Conservation (phyloP, 1,140 invertebrate species). For the Orius insidiosus region DNA sequence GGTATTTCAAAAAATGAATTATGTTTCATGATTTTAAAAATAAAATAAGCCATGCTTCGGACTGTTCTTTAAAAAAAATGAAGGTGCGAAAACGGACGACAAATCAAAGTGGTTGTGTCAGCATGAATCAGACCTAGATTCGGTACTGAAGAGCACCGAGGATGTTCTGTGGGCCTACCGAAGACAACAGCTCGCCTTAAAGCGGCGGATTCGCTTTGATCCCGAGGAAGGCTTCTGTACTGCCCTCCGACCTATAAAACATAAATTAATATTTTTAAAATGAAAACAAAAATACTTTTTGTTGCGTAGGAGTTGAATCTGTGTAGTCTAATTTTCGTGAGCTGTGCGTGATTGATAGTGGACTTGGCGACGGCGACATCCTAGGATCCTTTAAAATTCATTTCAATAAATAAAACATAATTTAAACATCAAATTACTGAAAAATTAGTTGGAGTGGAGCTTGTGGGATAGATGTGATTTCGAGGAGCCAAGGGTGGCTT, state of each 20-base stretch:
- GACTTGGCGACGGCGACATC: constrained; percentile 28
- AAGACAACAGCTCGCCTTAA: constrained; percentile 42
- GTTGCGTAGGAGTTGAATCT: constrained; percentile 19
- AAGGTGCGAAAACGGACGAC: not conserved
- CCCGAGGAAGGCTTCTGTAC: constrained; percentile 64
- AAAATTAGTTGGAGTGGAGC: constrained; percentile 21
- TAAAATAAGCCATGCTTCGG: not conserved
- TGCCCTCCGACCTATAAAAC: constrained; percentile 38
- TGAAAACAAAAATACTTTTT: not conserved
- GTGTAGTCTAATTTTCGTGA: constrained; percentile 12
- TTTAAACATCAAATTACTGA: not conserved
- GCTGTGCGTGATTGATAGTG: constrained; percentile 20
- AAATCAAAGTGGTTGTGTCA: constrained; percentile 2
- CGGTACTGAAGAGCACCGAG: constrained; percentile 66
- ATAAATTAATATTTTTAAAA: constrained; percentile 13
- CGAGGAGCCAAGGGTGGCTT: constrained; percentile 29
- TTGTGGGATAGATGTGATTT: constrained; percentile 23
- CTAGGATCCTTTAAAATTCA: constrained; percentile 7
- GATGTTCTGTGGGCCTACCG: constrained; percentile 38
- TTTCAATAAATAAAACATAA: not conserved
- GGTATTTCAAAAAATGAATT: too few relatives aligned
- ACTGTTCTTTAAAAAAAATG: too few relatives aligned
- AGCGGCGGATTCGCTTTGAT: constrained; percentile 21
- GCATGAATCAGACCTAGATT: constrained; percentile 53
- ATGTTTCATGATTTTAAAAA: too few relatives aligned